Evolutionary conservation across 2,888 invertebrate genomes (phyloP), one percentile per base, ranked within the genome.

Genomic region (Ryuthela nishihirai): DNA sequence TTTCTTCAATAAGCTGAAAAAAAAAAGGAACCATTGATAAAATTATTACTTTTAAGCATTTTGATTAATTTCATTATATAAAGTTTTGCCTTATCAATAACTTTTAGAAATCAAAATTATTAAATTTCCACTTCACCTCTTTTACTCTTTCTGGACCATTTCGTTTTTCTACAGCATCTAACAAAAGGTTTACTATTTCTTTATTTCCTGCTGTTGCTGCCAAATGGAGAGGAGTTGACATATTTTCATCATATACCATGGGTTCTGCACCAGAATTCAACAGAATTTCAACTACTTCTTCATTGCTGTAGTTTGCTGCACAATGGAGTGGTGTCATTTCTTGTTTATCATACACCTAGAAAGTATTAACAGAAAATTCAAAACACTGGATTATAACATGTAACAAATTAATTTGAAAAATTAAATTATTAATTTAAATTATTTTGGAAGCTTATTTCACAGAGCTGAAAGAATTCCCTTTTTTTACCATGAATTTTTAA

Each of bases 281-380:
- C 59, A 77, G 64, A 58, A 72, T 64, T 39, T 68, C 62, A 5
- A 72, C 73, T 26, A 76, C 70, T 23, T 70, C 70, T 7, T 69
- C 52, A 52, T 71, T 71, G 12, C 75, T 76, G 67, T 76, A 74
- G 4, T 72, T 70, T 34, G 74, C 72, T 10, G 77, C 77, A 64
- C 75, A 69, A 58, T 77, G 77, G 23, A 78, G 68, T 0, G 77
- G 72, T 18, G 75, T 76, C 74, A 76, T 74, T 41, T 70, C 68
- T 62, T 76, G 74, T 42, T 74, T 74, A 69, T 77, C 77, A 26
- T 62, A 59, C 12, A 71, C 70, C 75, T 76, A 64, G 17, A 42
- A 60, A 48, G 20, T 26, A 43, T 3, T 15, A 17, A 2, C 10
- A 6, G 3, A 12, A 48, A 36, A 43, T 25, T 26, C 23, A 35